Evolutionary conservation across 2,797 vertebrate genomes (phyloP).

Genomic region (Xerus rutilus): DNA sequence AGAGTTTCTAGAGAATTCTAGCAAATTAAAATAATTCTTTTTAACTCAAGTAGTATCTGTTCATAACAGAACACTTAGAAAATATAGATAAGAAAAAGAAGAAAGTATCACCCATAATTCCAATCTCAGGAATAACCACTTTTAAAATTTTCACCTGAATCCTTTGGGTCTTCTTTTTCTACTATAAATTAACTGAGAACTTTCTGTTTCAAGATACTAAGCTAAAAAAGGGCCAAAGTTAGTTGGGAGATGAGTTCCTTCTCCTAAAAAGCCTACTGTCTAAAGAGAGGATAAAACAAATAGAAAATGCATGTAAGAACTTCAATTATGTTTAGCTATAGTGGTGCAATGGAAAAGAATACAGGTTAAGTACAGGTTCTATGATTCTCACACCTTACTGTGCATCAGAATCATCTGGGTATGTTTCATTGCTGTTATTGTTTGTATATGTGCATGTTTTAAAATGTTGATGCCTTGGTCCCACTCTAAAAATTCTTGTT

Average conservation of each 20-base stretch:
- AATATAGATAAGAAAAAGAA: neutral
- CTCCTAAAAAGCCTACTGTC: neutral
- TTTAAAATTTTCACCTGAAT: neutral
- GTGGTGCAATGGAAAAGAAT: neutral
- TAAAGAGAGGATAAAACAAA: neutral
- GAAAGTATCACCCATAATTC: neutral
- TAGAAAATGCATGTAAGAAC: conserved; percentile 22
- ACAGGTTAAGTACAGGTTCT: neutral
- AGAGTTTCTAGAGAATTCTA: conserved; percentile 24
- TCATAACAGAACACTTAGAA: conserved; percentile 26
- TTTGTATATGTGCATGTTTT: neutral
- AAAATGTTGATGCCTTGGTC: neutral
- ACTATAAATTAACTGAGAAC: neutral
- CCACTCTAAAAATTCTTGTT: neutral
- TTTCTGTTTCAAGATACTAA: neutral
- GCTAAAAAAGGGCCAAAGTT: neutral
- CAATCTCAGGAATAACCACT: neutral
- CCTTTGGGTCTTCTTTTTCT: neutral
- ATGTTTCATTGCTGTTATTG: neutral
- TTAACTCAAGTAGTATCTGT: conserved; percentile 14
- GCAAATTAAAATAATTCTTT: neutral
- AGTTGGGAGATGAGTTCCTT: neutral
- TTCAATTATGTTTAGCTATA: conserved; percentile 5
- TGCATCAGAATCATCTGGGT: neutral
- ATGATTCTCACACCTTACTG: neutral